Conservation (phyloP, 2,113 vertebrate genomes). For the Mionectes macconnelli region DNA sequence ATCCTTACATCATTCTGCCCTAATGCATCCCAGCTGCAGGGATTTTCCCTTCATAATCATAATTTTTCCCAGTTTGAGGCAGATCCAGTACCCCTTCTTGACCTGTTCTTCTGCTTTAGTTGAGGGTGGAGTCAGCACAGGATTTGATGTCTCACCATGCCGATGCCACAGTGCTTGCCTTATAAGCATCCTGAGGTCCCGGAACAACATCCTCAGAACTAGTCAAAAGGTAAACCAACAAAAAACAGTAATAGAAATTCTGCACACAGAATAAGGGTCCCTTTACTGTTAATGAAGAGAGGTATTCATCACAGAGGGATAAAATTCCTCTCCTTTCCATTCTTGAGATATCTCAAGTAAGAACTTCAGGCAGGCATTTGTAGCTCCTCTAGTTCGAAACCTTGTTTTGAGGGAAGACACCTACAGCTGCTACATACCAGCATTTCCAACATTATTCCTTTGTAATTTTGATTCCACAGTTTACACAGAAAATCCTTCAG, state of each 20-base stretch:
- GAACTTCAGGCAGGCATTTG: background rate
- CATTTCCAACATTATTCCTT: background rate
- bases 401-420: background rate
- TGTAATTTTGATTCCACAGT: background rate
- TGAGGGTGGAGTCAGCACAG: background rate
- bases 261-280: background rate
- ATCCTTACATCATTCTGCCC: constrained; percentile 40
- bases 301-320: background rate
- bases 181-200: background rate
- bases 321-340: background rate
- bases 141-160: background rate
- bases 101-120: background rate
- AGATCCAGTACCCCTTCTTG: background rate
- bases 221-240: background rate
- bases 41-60: constrained; percentile 21
- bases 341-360: background rate
- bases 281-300: background rate
- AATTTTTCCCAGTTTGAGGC: background rate
- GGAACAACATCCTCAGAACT: background rate
- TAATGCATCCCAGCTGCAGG: constrained; percentile 48
- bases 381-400: background rate
- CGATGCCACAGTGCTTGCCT: fast-evolving
- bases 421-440: background rate
- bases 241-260: background rate
- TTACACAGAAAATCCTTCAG: background rate